Conservation (phyloP, 1,140 invertebrate species). For the Nylanderia fulva region DNA sequence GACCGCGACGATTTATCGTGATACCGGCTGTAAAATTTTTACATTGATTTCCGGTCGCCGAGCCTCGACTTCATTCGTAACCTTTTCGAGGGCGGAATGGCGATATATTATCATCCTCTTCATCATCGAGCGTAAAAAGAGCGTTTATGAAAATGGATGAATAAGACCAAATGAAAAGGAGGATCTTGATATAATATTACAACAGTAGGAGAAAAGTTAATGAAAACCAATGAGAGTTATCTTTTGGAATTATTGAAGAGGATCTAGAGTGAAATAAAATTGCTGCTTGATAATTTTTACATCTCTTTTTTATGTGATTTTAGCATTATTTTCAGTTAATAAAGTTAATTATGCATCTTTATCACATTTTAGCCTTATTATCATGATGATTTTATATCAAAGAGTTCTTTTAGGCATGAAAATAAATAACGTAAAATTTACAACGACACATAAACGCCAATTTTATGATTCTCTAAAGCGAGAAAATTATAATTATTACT, state of each 20-base stretch:
- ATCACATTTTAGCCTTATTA: not conserved
- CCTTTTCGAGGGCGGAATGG: not conserved
- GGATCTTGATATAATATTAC: not conserved
- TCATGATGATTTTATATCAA: not conserved
- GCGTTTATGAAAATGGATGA: not conserved
- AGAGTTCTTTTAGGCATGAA: not conserved
- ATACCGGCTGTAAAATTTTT: constrained; percentile 33
- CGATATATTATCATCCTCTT: not conserved
- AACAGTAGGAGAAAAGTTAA: not conserved
- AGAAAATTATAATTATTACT: not conserved
- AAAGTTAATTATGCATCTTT: constrained; percentile 11
- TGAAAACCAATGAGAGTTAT: not conserved
- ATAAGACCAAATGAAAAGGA: not conserved
- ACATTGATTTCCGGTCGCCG: constrained; percentile 27
- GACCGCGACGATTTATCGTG: constrained; percentile 14
- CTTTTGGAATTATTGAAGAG: not conserved
- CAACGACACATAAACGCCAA: too few species aligned
- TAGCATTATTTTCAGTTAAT: not conserved
- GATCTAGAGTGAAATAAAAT: not conserved
- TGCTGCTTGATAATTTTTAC: not conserved
- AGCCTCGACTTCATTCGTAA: not conserved
- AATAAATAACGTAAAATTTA: not conserved
- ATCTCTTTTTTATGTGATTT: not conserved
- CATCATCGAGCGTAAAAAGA: not conserved
- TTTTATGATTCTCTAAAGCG: not conserved